Percentiles rank a stretch among this genome's conserved stretches.
phyloP scores from a whole-genome alignment of 2,113 vertebrate species.

The Dryoscopus gambensis region DNA sequence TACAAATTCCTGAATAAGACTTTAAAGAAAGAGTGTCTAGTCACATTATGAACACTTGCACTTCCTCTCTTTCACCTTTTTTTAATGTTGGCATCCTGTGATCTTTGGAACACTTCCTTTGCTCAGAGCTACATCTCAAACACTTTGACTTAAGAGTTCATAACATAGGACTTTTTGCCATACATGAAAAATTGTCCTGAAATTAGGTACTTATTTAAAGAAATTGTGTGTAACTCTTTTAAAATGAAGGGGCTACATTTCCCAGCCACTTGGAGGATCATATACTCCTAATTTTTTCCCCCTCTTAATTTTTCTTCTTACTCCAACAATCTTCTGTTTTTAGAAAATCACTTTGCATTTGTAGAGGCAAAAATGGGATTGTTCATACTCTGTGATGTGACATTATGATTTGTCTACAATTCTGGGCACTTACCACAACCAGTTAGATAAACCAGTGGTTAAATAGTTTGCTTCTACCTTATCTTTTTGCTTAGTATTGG shows the following conservation, averaged over 20 bases:
- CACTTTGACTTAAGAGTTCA: neutral
- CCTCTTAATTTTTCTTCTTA: neutral
- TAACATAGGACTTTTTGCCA: neutral
- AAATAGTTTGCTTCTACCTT: neutral
- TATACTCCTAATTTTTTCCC: rapidly evolving
- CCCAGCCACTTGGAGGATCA: neutral
- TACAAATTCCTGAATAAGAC: constrained; percentile 48
- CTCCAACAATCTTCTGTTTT: neutral
- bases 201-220: neutral
- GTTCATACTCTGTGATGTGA: neutral
- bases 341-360: neutral
- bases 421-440: neutral
- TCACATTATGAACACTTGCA: constrained; percentile 31
- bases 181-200: neutral
- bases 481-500: neutral
- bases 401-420: neutral
- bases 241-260: neutral
- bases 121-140: neutral
- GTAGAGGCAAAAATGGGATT: neutral
- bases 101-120: constrained; percentile 39
- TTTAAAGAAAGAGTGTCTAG: constrained; percentile 39
- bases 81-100: constrained; percentile 27
- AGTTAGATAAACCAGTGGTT: neutral
- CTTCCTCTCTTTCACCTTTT: neutral
- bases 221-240: neutral